A percentile compares a stretch with the other conserved stretches of the same genome.
These are phyloP conservation scores for Choloepus didactylus DNA, from an alignment of 2,797 vertebrate genomes.

Conservation along the genomic window DNA sequence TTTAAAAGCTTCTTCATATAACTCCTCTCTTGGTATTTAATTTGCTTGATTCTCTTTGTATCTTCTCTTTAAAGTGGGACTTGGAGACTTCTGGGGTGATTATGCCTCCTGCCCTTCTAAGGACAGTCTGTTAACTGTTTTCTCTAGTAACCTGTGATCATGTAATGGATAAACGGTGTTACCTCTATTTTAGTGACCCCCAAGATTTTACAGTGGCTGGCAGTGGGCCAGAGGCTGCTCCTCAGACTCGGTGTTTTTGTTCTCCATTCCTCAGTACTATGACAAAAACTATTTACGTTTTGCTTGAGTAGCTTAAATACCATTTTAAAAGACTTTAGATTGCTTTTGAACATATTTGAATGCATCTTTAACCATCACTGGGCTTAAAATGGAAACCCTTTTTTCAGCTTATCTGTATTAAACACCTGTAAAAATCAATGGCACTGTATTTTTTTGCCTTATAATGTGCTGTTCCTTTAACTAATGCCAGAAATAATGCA, in stretches of 20 bases:
- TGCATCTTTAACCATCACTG: slow-evolving; percentile 89
- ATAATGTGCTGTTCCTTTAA: slow-evolving; percentile 88
- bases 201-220: slow-evolving; percentile 84
- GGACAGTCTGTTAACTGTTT: slow-evolving; percentile 77
- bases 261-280: slow-evolving; percentile 85
- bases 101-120: slow-evolving; percentile 52
- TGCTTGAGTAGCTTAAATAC: slow-evolving; percentile 89
- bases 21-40: neutral
- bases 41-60: neutral
- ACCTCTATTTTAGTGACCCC: slow-evolving; percentile 85
- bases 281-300: slow-evolving; percentile 90
- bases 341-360: slow-evolving; percentile 90
- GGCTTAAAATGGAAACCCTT: slow-evolving; percentile 89
- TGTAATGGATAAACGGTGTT: slow-evolving; percentile 76
- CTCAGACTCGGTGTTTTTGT: slow-evolving; percentile 86
- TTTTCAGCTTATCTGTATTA: slow-evolving; percentile 91
- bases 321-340: slow-evolving; percentile 88
- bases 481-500: slow-evolving; percentile 87
- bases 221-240: slow-evolving; percentile 82
- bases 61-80: slow-evolving; percentile 65
- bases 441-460: slow-evolving; percentile 87
- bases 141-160: slow-evolving; percentile 82
- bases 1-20: neutral
- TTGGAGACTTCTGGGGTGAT: slow-evolving; percentile 56
- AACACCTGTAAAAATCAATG: slow-evolving; percentile 91